Conservation (phyloP, 2,113 vertebrate genomes). For the Sialia sialis region DNA sequence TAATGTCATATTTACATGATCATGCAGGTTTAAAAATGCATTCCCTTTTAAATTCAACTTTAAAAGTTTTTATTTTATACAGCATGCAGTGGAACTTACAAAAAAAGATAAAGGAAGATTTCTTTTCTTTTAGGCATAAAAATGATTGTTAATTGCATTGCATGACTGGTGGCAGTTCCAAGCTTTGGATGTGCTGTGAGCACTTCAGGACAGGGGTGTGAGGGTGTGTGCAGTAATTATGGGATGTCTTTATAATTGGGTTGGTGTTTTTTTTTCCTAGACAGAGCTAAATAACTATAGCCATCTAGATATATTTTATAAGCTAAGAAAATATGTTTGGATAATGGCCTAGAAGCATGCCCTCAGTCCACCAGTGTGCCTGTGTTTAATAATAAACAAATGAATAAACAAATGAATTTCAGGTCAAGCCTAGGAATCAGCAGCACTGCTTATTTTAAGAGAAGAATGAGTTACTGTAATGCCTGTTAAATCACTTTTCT, state of each 20-base stretch:
- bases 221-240: rapidly evolving
- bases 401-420: background rate
- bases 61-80: background rate
- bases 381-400: too few relatives aligned
- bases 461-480: background rate
- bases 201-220: background rate
- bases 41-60: background rate
- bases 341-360: background rate
- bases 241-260: rapidly evolving
- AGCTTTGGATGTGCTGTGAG: background rate
- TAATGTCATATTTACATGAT: background rate
- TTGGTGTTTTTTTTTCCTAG: rapidly evolving
- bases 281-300: background rate
- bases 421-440: background rate
- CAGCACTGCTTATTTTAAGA: background rate
- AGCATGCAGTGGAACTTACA: background rate
- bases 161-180: background rate
- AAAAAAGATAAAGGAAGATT: background rate
- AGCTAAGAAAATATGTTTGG: background rate
- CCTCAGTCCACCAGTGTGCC: background rate
- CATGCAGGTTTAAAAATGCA: background rate
- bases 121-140: background rate
- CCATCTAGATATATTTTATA: background rate
- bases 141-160: background rate
- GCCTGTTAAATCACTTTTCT: background rate